phyloP scores from a whole-genome alignment of 2,888 invertebrate genomes.

The Andrena fulva region DNA sequence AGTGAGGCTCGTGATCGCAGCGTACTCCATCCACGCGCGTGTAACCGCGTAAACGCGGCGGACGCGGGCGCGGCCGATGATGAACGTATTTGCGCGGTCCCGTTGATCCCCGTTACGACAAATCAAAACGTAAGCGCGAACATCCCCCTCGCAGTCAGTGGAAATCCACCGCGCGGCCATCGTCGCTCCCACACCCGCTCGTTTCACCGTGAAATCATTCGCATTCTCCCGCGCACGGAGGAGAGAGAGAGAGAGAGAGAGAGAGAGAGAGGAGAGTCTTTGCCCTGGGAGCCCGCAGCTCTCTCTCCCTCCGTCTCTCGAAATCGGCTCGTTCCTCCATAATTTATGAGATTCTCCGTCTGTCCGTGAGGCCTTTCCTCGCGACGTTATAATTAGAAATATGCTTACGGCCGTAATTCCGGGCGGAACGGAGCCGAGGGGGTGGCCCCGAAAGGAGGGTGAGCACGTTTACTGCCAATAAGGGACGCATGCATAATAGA shows the following conservation, averaged over 20 bases:
- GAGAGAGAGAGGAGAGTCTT: not conserved
- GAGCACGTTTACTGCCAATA: conserved; percentile 82
- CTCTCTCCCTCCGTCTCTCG: conserved; percentile 9
- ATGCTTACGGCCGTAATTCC: conserved; percentile 80
- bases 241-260: not conserved
- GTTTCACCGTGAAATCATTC: conserved; percentile 33
- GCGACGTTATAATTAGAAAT: conserved; percentile 80
- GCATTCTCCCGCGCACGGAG: not conserved
- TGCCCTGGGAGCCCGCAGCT: not conserved
- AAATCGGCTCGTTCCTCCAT: conserved; percentile 62
- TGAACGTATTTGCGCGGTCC: conserved; percentile 65
- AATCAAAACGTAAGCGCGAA: conserved; percentile 72
- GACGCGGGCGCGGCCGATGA: conserved; percentile 57
- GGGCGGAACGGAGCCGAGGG: conserved; percentile 38
- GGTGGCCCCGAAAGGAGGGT: conserved; percentile 68
- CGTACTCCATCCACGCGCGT: conserved; percentile 85
- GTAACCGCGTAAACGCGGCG: conserved; percentile 83
- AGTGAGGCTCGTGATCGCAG: conserved; percentile 59
- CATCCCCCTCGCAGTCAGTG: conserved; percentile 12
- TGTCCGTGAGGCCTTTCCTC: conserved; percentile 69
- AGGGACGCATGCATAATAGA: conserved; percentile 83
- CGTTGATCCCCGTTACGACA: conserved; percentile 73
- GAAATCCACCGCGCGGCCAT: conserved; percentile 12
- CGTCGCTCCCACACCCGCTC: conserved; percentile 18
- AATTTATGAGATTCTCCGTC: conserved; percentile 74